Conservation (phyloP, 2,888 invertebrate species). For the Campaea margaritaria region DNA sequence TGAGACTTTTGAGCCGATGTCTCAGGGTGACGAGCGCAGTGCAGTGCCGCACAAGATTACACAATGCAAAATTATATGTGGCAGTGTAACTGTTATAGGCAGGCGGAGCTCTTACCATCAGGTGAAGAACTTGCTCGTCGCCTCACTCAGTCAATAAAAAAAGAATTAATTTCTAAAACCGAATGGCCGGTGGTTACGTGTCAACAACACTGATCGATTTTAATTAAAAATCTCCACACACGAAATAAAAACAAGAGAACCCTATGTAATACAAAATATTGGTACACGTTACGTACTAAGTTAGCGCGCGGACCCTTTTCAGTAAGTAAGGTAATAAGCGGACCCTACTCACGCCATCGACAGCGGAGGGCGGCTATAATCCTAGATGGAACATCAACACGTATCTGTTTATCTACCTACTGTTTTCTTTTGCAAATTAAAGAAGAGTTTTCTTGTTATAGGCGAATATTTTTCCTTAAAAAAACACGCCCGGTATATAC, state of each 20-base stretch:
- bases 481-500: too few relatives aligned
- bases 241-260: slow-evolving; percentile 7
- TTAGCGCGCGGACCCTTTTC: slow-evolving; percentile 42
- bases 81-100: too few relatives aligned
- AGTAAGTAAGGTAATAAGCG: slow-evolving; percentile 54
- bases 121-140: too few relatives aligned
- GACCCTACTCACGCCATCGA: slow-evolving; percentile 57
- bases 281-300: slow-evolving; percentile 39
- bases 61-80: too few relatives aligned
- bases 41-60: too few relatives aligned
- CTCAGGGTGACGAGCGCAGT: too few relatives aligned
- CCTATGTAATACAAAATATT: slow-evolving; percentile 32
- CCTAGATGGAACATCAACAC: slow-evolving; percentile 45
- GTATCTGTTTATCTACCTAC: slow-evolving; percentile 20
- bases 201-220: background rate
- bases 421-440: slow-evolving; percentile 13
- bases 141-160: too few relatives aligned
- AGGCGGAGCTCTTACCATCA: too few relatives aligned
- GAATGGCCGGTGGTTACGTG: background rate
- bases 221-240: slow-evolving; percentile 1
- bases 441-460: background rate
- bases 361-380: slow-evolving; percentile 46
- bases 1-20: too few relatives aligned
- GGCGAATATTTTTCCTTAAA: too few relatives aligned
- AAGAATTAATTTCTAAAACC: too few relatives aligned